Conservation (phyloP, 2,113 vertebrate genomes). For the Malurus cyaneus region DNA sequence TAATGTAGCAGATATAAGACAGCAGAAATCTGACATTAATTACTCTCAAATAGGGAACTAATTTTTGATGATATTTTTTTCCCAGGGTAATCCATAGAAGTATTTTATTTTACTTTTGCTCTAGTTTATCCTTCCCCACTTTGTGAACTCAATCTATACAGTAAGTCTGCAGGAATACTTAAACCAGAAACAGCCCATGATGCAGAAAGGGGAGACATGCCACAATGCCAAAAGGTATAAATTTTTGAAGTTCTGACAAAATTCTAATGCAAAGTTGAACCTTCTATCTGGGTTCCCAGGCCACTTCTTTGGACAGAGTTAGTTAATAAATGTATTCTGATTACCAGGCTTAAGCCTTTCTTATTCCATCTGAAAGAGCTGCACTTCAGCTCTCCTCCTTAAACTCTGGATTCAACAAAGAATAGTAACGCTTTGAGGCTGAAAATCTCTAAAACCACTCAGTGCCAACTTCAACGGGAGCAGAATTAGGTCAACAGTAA, state of each 20-base stretch:
- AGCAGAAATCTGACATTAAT: not conserved
- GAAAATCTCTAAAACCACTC: conserved; percentile 48
- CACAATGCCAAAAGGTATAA: not conserved
- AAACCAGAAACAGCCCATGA: not conserved
- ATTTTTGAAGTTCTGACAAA: conserved; percentile 5
- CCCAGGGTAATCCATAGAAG: not conserved
- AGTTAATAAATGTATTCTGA: conserved; percentile 34
- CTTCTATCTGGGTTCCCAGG: conserved; percentile 16
- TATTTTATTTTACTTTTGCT: not conserved
- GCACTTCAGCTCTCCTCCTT: conserved; percentile 35
- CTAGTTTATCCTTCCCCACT: not conserved
- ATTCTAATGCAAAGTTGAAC: conserved; percentile 3
- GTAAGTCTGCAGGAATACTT: not conserved
- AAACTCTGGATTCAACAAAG: conserved; percentile 44
- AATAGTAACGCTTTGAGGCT: conserved; percentile 37
- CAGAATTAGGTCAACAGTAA: conserved; percentile 53
- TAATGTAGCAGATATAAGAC: not conserved
- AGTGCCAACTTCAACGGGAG: not conserved
- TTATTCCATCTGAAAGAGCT: conserved; percentile 45
- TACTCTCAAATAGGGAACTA: not conserved
- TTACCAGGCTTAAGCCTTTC: conserved; percentile 11
- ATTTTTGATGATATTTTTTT: not conserved
- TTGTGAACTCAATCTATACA: not conserved
- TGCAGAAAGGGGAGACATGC: not conserved
- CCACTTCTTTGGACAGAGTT: not conserved